These are phyloP conservation scores for Leptinotarsa juncta DNA, from an alignment of 2,888 invertebrate genomes.

Conservation along the genomic window DNA sequence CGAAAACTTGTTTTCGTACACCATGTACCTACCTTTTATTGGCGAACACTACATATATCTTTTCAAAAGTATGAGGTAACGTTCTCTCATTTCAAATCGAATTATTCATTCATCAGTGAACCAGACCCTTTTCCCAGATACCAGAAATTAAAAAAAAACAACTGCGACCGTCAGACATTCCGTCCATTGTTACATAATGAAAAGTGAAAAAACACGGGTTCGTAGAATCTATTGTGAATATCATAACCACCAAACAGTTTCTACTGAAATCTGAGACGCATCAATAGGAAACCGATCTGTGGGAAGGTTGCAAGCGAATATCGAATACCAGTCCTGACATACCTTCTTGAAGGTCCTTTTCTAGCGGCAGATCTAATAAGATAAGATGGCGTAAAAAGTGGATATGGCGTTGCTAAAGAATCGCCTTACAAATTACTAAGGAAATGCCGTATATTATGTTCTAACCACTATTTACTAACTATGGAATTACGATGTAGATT, in stretches of 20 bases:
- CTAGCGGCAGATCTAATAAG: conserved; percentile 18
- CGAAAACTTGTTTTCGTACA: no score
- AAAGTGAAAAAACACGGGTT: conserved; percentile 6
- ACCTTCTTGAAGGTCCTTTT: conserved; percentile 8
- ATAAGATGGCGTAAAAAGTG: conserved; percentile 10
- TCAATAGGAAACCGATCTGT: conserved; percentile 17
- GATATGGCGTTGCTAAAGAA: conserved; percentile 6
- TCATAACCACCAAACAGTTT: conserved; percentile 5
- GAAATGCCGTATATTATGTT: conserved; percentile 18
- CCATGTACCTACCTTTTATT: no score
- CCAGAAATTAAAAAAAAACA: not conserved
- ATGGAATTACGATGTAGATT: conserved; percentile 14
- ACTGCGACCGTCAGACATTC: not conserved
- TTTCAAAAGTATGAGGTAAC: no score
- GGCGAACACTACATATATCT: no score
- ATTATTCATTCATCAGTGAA: not conserved
- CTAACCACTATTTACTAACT: conserved; percentile 19
- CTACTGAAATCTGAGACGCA: conserved; percentile 16
- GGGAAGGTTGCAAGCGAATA: conserved; percentile 10
- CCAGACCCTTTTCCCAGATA: not conserved
- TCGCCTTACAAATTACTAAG: conserved; percentile 14
- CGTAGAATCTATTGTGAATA: conserved; percentile 9
- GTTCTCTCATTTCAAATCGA: no score
- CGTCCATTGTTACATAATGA: conserved; percentile 11
- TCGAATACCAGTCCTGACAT: conserved; percentile 2